A percentile compares a stretch with the other conserved stretches of the same genome.
Conservation (phyloP, 2,888 invertebrate genomes). For the Anticlea derivata region DNA sequence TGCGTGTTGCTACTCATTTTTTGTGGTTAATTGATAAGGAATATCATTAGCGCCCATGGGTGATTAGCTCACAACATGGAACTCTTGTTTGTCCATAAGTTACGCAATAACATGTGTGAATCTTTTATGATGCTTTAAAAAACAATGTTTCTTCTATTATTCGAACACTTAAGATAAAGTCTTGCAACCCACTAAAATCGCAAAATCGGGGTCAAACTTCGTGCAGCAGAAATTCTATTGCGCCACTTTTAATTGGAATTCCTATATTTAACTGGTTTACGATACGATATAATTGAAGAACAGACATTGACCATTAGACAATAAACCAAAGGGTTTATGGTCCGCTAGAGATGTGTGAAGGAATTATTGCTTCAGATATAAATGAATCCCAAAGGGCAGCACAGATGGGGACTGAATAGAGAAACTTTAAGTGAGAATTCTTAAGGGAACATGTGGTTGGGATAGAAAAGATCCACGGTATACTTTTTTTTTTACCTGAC, state of each 20-base stretch:
- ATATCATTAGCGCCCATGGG: conserved; percentile 21
- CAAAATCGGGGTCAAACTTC: conserved; percentile 49
- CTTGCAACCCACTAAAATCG: conserved; percentile 23
- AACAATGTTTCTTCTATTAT: conserved; percentile 7
- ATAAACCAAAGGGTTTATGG: conserved; percentile 60
- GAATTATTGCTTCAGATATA: conserved; percentile 56
- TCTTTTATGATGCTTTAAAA: conserved; percentile 3
- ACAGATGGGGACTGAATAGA: neutral
- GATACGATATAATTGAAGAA: conserved; percentile 61
- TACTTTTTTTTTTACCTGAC: no score
- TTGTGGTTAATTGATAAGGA: conserved; percentile 14
- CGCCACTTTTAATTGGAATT: conserved; percentile 60
- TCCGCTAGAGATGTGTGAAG: conserved; percentile 50
- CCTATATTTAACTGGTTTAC: conserved; percentile 53
- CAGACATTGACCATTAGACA: conserved; percentile 63
- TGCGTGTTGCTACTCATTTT: conserved; percentile 1
- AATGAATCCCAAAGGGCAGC: conserved; percentile 49
- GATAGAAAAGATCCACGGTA: neutral
- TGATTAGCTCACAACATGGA: conserved; percentile 9
- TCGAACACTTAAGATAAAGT: conserved; percentile 19
- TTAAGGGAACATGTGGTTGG: conserved; percentile 2
- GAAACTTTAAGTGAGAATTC: conserved; percentile 31
- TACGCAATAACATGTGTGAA: conserved; percentile 14
- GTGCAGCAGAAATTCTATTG: conserved; percentile 49
- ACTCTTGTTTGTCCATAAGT: conserved; percentile 6